These are phyloP conservation scores for Chloroclystis v-ata DNA, from an alignment of 2,888 invertebrate genomes.

Conservation along the genomic window DNA sequence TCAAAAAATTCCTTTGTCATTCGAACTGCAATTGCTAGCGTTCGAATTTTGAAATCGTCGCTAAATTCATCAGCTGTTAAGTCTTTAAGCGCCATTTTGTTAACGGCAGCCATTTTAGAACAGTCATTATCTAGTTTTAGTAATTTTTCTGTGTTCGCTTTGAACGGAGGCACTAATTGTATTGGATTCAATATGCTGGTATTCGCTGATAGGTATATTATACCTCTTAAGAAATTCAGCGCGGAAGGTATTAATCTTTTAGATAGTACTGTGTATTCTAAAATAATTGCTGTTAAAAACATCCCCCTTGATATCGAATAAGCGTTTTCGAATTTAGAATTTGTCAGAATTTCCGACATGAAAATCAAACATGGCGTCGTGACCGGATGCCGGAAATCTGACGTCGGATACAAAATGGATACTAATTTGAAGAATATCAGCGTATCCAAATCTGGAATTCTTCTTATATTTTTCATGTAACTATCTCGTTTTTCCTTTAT, in stretches of 20 bases:
- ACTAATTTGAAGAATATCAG: constrained; percentile 90
- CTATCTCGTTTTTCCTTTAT: constrained; percentile 84
- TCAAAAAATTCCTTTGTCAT: constrained; percentile 80
- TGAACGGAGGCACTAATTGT: constrained; percentile 84
- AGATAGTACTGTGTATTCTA: constrained; percentile 88
- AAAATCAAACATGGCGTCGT: constrained; percentile 91
- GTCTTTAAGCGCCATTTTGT: constrained; percentile 77
- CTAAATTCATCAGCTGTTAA: constrained; percentile 72
- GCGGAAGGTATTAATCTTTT: constrained; percentile 89
- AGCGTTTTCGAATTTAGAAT: constrained; percentile 79
- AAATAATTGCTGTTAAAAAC: constrained; percentile 83
- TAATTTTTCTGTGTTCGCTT: constrained; percentile 73
- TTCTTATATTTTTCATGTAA: constrained; percentile 78
- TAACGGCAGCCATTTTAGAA: constrained; percentile 49
- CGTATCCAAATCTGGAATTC: constrained; percentile 82
- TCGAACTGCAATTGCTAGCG: constrained; percentile 73
- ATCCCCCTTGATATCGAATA: constrained; percentile 87
- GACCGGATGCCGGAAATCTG: constrained; percentile 93
- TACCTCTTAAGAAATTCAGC: constrained; percentile 86
- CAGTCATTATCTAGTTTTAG: constrained; percentile 78
- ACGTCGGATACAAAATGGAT: constrained; percentile 89
- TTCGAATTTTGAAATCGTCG: constrained; percentile 81
- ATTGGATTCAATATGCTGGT: constrained; percentile 78
- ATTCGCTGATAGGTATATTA: constrained; percentile 84
- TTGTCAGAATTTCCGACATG: constrained; percentile 86